Conservation (phyloP, 2,888 invertebrate species). For the Subacronicta megacephala region DNA sequence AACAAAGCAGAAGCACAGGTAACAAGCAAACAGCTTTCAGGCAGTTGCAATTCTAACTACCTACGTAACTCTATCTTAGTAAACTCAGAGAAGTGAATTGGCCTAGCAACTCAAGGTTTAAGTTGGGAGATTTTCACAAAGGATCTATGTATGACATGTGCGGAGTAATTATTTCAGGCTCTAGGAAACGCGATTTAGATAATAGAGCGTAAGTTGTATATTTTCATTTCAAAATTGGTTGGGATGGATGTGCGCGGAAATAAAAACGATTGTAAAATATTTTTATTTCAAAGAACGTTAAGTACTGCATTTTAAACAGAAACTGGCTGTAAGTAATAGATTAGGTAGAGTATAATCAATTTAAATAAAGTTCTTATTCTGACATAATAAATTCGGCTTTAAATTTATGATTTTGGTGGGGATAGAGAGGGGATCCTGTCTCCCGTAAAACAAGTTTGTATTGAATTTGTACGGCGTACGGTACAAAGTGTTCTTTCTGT, state of each 20-base stretch:
- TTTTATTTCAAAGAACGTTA: no score
- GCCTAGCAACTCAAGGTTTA: slow-evolving; percentile 35
- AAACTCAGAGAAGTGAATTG: slow-evolving; percentile 46
- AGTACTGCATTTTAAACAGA: no score
- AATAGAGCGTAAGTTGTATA: slow-evolving; percentile 15
- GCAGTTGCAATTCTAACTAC: slow-evolving; percentile 42
- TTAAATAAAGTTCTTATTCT: no score
- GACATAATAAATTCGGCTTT: no score
- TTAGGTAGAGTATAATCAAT: no score
- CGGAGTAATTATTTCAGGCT: slow-evolving; percentile 51
- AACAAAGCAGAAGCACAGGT: slow-evolving; percentile 14
- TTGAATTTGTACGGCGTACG: no score
- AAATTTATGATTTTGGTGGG: no score
- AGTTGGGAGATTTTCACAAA: slow-evolving; percentile 55
- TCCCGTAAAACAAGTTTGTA: no score
- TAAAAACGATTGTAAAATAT: no score
- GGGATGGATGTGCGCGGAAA: background rate
- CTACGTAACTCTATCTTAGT: slow-evolving; percentile 41
- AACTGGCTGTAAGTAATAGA: no score
- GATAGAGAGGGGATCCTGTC: no score
- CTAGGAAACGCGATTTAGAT: slow-evolving; percentile 17
- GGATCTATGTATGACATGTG: slow-evolving; percentile 42
- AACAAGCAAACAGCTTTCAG: slow-evolving; percentile 41
- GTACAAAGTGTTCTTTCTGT: no score
- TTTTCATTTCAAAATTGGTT: slow-evolving; percentile 26